A percentile compares a stretch with the other conserved stretches of the same genome.
Evolutionary conservation across 2,113 vertebrate species (phyloP).

Genomic region (Rhinoptilus africanus): DNA sequence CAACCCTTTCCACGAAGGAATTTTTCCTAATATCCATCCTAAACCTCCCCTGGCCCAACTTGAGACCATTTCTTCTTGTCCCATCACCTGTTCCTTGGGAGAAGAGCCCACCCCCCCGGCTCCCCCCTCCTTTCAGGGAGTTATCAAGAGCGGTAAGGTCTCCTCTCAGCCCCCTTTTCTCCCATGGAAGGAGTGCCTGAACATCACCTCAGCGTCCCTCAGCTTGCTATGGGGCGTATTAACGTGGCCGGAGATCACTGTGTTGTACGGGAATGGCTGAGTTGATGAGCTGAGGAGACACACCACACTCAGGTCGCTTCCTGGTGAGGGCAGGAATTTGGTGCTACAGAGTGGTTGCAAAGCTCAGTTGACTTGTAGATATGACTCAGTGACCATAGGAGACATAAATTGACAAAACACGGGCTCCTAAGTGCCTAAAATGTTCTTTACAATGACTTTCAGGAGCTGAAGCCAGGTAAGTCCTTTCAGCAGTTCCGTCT

Average conservation of each 20-base stretch:
- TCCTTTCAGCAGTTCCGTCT: neutral
- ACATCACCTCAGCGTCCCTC: neutral
- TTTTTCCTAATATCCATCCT: neutral
- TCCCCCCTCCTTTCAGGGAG: neutral
- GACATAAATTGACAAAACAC: neutral
- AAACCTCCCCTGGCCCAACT: neutral
- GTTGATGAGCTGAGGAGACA: neutral
- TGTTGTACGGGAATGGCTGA: rapidly evolving
- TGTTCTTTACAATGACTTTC: neutral
- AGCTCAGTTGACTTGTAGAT: neutral
- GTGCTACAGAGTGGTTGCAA: neutral
- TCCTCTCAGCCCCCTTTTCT: neutral
- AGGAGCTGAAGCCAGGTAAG: neutral
- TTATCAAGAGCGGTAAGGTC: neutral
- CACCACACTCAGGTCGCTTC: rapidly evolving
- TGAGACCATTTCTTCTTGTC: neutral
- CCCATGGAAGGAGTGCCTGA: neutral
- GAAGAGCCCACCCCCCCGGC: neutral
- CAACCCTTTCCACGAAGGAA: neutral
- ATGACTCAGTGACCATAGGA: neutral
- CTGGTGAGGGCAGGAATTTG: neutral
- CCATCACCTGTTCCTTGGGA: neutral
- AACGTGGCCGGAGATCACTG: neutral
- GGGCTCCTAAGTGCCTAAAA: neutral
- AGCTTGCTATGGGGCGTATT: rapidly evolving